Percentiles rank a stretch among this genome's conserved stretches.
These are phyloP conservation scores for Aphaenogaster ashmeadi DNA, from an alignment of 1,140 invertebrate species.

Conservation along the genomic window DNA sequence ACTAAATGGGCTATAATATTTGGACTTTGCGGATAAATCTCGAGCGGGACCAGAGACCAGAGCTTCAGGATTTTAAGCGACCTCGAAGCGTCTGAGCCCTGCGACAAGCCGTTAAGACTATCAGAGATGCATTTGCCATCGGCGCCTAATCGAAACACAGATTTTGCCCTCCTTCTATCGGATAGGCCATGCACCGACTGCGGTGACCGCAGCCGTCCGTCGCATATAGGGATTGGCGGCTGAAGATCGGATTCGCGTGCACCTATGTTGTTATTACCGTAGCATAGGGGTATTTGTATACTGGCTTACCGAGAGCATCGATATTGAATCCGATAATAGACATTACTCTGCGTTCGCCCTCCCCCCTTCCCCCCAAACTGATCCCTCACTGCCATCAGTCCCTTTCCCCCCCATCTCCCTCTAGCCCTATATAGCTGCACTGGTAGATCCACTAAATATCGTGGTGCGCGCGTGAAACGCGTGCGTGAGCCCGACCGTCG, in stretches of 20 bases:
- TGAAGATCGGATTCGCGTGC: conserved; percentile 83
- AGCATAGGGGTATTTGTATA: conserved; percentile 86
- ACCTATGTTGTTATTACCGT: conserved; percentile 86
- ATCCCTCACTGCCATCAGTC: conserved; percentile 30
- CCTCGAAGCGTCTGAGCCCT: not conserved
- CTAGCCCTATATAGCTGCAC: conserved; percentile 34
- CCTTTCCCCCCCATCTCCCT: not conserved
- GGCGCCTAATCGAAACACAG: conserved; percentile 61
- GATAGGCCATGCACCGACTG: conserved; percentile 58
- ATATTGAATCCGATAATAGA: conserved; percentile 87
- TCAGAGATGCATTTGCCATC: conserved; percentile 57
- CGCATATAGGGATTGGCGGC: conserved; percentile 80
- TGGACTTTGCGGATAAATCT: not conserved
- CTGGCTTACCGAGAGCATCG: conserved; percentile 86
- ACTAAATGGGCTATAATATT: not conserved
- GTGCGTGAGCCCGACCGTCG: conserved; percentile 73
- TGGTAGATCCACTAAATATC: conserved; percentile 73
- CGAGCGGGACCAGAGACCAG: not conserved
- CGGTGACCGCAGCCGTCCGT: conserved; percentile 80
- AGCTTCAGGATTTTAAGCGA: not conserved
- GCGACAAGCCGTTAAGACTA: not conserved
- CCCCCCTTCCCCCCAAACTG: conserved; percentile 7
- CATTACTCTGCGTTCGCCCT: conserved; percentile 78
- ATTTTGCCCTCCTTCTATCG: conserved; percentile 63
- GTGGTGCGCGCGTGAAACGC: conserved; percentile 72